phyloP scores from a whole-genome alignment of 2,797 vertebrate genomes.

The Trachurus trachurus region DNA sequence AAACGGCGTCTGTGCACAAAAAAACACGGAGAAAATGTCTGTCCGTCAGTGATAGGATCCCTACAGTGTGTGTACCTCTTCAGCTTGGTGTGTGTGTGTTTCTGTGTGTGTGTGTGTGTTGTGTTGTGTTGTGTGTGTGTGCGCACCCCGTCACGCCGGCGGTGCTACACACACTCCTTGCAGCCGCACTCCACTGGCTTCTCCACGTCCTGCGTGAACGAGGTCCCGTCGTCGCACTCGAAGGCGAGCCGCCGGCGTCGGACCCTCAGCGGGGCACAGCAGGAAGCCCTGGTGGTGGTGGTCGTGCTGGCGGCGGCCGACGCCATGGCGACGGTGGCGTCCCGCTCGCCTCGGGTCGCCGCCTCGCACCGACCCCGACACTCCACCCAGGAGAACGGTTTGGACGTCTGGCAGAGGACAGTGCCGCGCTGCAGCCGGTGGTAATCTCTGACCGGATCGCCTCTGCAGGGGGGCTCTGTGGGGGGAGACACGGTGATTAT shows the following conservation, averaged over 20 bases:
- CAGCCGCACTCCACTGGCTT: conserved; percentile 89
- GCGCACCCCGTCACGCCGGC: not conserved
- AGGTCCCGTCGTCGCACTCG: conserved; percentile 91
- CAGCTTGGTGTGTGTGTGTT: conserved; percentile 44
- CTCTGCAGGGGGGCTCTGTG: conserved; percentile 88
- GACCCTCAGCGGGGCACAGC: conserved; percentile 89
- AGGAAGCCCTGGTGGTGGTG: conserved; percentile 54
- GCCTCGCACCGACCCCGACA: conserved; percentile 84
- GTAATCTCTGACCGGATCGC: conserved; percentile 89
- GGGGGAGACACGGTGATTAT: not conserved
- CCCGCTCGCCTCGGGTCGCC: conserved; percentile 9
- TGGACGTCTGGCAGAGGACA: conserved; percentile 91
- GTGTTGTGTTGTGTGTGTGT: conserved; percentile 13
- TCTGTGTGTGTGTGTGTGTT: conserved; percentile 23
- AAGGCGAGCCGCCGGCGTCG: conserved; percentile 90
- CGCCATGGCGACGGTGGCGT: not conserved
- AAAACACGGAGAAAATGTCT: conserved; percentile 53
- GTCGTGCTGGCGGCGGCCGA: not conserved
- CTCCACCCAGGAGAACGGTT: conserved; percentile 91
- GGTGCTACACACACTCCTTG: conserved; percentile 83
- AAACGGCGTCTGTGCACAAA: conserved; percentile 43
- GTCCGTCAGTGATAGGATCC: conserved; percentile 44
- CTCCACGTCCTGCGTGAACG: conserved; percentile 93
- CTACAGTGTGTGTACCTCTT: conserved; percentile 61
- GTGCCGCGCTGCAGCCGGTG: conserved; percentile 91